phyloP scores from a whole-genome alignment of 2,888 invertebrate genomes.

The Nomada ferruginata region DNA sequence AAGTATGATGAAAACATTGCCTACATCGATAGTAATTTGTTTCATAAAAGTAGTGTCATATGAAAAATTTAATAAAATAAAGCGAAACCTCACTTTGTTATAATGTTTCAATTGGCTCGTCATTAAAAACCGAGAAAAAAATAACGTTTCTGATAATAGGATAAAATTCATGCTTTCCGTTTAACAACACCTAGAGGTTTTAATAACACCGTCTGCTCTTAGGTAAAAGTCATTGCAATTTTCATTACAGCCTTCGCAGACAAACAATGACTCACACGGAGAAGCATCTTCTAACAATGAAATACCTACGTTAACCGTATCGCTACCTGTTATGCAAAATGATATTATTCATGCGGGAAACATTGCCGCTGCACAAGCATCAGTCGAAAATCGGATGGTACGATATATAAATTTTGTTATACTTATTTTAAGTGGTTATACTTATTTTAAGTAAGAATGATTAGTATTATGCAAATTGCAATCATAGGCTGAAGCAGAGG shows the following conservation, averaged over 20 bases:
- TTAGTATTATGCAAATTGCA: slow-evolving; percentile 3
- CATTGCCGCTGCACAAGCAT: slow-evolving; percentile 56
- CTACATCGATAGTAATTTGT: slow-evolving; percentile 21
- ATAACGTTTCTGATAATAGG: not conserved
- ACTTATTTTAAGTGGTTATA: not conserved
- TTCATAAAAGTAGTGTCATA: not conserved
- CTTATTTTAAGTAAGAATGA: not conserved
- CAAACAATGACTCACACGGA: slow-evolving; percentile 63
- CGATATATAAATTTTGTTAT: not conserved
- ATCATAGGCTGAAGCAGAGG: slow-evolving; percentile 82
- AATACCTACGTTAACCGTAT: slow-evolving; percentile 70
- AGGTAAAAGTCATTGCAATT: slow-evolving; percentile 24
- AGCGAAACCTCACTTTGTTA: slow-evolving; percentile 1
- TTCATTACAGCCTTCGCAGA: slow-evolving; percentile 66
- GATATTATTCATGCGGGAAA: slow-evolving; percentile 70
- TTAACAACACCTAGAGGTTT: not conserved
- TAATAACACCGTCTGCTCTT: not conserved
- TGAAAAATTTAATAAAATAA: slow-evolving; percentile 16
- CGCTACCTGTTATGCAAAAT: slow-evolving; percentile 67
- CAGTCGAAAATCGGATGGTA: slow-evolving; percentile 62
- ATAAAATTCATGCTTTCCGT: not conserved
- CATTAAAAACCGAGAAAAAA: not conserved
- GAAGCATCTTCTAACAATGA: slow-evolving; percentile 62
- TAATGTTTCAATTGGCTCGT: slow-evolving; percentile 22
- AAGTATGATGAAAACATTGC: slow-evolving; percentile 28